Conservation (phyloP, 2,113 vertebrate species). For the Lucifuga dentata region DNA sequence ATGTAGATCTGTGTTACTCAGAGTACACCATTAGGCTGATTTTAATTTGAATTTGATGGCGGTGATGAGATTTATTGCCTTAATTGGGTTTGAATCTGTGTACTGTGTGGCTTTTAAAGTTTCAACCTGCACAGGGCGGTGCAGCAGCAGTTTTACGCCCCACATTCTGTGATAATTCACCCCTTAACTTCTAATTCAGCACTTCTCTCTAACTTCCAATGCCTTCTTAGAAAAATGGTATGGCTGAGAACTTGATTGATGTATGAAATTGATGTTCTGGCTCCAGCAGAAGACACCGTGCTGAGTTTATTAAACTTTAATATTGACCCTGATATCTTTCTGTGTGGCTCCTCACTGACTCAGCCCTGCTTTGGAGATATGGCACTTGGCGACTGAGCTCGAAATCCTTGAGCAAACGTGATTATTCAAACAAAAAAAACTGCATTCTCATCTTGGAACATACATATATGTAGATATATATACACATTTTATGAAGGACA, state of each 20-base stretch:
- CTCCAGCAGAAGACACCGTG: background rate
- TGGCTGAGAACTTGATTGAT: conserved; percentile 4
- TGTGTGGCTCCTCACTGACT: conserved; percentile 5
- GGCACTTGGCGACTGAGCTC: background rate
- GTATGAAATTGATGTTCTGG: conserved; percentile 27
- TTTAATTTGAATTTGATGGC: no score
- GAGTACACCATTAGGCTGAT: no score
- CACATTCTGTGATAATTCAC: conserved; percentile 9
- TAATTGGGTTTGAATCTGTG: no score
- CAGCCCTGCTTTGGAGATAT: background rate
- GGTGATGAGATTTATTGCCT: no score
- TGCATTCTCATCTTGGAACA: no score
- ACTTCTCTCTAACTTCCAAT: no score
- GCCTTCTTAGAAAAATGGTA: no score
- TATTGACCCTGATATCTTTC: conserved; percentile 27
- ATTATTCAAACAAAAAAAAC: no score
- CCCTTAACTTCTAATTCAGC: no score
- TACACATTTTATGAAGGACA: no score
- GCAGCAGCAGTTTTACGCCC: background rate
- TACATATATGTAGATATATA: no score
- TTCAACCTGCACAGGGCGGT: background rate
- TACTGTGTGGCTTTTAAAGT: background rate
- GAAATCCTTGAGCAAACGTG: background rate
- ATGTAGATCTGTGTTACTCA: no score
- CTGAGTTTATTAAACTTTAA: conserved; percentile 32